Conservation (phyloP, 2,113 vertebrate genomes). For the Perognathus longimembris region DNA sequence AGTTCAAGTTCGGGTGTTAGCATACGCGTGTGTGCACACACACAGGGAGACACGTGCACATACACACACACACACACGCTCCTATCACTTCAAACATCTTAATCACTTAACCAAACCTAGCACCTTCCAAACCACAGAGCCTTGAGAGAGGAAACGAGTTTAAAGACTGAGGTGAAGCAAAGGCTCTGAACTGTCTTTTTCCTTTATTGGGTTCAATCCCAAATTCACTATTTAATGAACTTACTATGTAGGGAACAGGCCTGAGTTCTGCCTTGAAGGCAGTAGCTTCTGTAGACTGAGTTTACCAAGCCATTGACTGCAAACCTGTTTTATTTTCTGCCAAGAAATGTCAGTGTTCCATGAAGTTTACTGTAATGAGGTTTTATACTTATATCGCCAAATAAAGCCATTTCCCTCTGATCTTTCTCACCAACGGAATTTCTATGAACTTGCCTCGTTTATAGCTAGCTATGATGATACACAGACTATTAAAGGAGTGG, state of each 20-base stretch:
- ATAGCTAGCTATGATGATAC: not conserved
- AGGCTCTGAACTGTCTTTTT: not conserved
- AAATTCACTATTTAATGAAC: not conserved
- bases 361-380: not conserved
- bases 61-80: not conserved
- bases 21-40: no score
- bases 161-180: not conserved
- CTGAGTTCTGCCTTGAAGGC: not conserved
- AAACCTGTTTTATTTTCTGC: conserved; percentile 7
- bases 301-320: conserved; percentile 42
- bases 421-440: not conserved
- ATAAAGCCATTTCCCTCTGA: not conserved
- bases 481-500: not conserved
- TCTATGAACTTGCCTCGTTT: not conserved
- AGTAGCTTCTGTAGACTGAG: not conserved
- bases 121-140: not conserved
- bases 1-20: no score
- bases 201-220: not conserved
- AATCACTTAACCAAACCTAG: not conserved
- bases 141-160: not conserved
- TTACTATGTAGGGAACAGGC: not conserved
- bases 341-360: not conserved
- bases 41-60: no score
- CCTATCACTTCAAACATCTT: not conserved
- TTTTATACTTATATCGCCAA: not conserved